phyloP scores from a whole-genome alignment of 2,888 invertebrate species.

The Hecatera dysodea region DNA sequence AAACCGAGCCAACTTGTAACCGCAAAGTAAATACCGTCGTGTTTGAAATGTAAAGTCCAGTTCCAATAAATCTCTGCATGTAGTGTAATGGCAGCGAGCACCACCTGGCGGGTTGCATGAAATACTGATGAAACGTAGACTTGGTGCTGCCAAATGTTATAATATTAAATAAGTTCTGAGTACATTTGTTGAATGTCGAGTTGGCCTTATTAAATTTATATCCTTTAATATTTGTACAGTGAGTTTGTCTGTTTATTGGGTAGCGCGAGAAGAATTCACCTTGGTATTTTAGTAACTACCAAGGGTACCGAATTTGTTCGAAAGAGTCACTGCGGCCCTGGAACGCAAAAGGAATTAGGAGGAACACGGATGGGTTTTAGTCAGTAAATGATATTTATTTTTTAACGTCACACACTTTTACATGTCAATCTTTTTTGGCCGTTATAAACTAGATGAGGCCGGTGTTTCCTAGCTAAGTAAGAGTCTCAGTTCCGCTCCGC shows the following conservation, averaged over 20 bases:
- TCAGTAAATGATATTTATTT: no score
- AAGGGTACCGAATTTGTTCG: no score
- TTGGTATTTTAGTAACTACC: no score
- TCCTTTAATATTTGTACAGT: not conserved
- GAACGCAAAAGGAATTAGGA: no score
- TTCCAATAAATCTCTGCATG: constrained; percentile 34
- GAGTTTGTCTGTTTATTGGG: not conserved
- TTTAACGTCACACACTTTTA: no score
- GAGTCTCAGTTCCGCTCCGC: no score
- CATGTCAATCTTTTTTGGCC: no score
- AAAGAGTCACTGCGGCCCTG: no score
- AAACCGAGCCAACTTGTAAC: constrained; percentile 1
- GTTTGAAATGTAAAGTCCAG: constrained; percentile 8
- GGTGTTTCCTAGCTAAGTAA: no score
- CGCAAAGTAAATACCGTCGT: not conserved
- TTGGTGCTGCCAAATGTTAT: constrained; percentile 29
- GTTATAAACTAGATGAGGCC: no score
- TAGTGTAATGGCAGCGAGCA: constrained; percentile 26
- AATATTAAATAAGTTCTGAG: constrained; percentile 32
- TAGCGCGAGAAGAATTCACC: no score
- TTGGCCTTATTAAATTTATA: not conserved
- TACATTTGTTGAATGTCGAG: constrained; percentile 5
- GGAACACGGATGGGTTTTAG: no score
- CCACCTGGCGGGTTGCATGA: constrained; percentile 33
- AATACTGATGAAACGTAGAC: constrained; percentile 35